Percentiles rank a stretch among this genome's conserved stretches.
These are phyloP conservation scores for Acanthurus lineatus DNA, from an alignment of 2,797 vertebrate species.

Conservation along the genomic window DNA sequence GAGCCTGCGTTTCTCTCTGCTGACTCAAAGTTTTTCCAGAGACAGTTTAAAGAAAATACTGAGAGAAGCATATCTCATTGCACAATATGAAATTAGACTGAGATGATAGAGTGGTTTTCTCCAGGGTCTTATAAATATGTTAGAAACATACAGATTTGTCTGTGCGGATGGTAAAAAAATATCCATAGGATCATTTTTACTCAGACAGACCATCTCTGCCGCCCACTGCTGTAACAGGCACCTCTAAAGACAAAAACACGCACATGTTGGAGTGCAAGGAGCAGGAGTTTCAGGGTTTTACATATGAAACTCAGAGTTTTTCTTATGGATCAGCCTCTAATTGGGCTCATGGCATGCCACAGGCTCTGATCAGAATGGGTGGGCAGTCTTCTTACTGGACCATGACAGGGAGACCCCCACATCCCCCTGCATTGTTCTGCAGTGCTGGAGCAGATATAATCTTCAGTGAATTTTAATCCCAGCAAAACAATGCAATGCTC, in stretches of 20 bases:
- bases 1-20: slow-evolving; percentile 62
- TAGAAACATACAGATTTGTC: slow-evolving; percentile 52
- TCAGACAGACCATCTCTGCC: slow-evolving; percentile 25
- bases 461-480: slow-evolving; percentile 83
- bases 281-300: slow-evolving; percentile 44
- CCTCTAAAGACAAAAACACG: slow-evolving; percentile 39
- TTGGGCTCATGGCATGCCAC: slow-evolving; percentile 73
- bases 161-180: slow-evolving; percentile 37
- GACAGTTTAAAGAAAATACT: slow-evolving; percentile 70
- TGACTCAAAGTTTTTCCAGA: slow-evolving; percentile 76
- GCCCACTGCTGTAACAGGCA: slow-evolving; percentile 27
- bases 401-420: slow-evolving; percentile 67
- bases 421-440: slow-evolving; percentile 73
- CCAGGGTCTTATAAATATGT: slow-evolving; percentile 56
- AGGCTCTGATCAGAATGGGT: slow-evolving; percentile 84
- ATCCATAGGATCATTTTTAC: slow-evolving; percentile 27
- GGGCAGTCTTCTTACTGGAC: slow-evolving; percentile 72
- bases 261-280: slow-evolving; percentile 33
- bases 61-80: slow-evolving; percentile 71
- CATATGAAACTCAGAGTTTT: slow-evolving; percentile 56
- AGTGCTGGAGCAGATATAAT: slow-evolving; percentile 84
- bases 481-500: slow-evolving; percentile 76
- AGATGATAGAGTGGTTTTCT: slow-evolving; percentile 64
- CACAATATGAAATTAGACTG: slow-evolving; percentile 71
- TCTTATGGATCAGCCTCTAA: slow-evolving; percentile 76